A percentile compares a stretch with the other conserved stretches of the same genome.
phyloP scores from a whole-genome alignment of 2,113 vertebrate species.

The Saguinus midas region DNA sequence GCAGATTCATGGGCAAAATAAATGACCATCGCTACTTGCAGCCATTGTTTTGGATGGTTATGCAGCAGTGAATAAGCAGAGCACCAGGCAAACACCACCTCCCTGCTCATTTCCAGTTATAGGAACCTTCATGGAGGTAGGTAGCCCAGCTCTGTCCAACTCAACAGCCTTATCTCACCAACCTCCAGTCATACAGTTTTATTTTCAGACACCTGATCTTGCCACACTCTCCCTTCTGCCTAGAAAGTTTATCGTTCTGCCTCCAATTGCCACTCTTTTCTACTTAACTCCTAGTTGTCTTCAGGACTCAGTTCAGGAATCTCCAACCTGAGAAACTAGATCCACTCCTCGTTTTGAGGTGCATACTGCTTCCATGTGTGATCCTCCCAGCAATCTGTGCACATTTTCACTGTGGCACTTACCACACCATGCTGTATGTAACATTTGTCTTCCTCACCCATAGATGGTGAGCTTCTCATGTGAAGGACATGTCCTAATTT shows the following conservation, averaged over 20 bases:
- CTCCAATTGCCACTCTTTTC: not conserved
- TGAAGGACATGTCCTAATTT: not conserved
- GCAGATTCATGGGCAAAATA: not conserved
- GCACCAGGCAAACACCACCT: not conserved
- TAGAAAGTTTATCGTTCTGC: not conserved
- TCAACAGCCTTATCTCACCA: no score
- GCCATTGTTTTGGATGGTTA: not conserved
- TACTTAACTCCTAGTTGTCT: not conserved
- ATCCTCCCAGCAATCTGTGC: not conserved
- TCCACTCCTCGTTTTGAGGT: not conserved
- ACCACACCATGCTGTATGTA: not conserved
- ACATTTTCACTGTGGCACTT: not conserved
- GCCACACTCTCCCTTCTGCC: not conserved
- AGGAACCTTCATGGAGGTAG: not conserved
- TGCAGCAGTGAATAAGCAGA: not conserved
- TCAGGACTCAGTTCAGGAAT: not conserved
- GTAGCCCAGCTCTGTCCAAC: not conserved
- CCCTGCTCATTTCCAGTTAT: not conserved
- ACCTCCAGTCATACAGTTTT: no score
- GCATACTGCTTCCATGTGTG: accelerated
- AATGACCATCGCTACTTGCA: not conserved
- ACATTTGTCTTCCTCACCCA: not conserved
- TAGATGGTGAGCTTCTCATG: not conserved
- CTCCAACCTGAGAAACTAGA: not conserved
- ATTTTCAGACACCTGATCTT: not conserved